A percentile compares a stretch with the other conserved stretches of the same genome.
Conservation (phyloP, 2,888 invertebrate species). For the Pyrrhia umbra region DNA sequence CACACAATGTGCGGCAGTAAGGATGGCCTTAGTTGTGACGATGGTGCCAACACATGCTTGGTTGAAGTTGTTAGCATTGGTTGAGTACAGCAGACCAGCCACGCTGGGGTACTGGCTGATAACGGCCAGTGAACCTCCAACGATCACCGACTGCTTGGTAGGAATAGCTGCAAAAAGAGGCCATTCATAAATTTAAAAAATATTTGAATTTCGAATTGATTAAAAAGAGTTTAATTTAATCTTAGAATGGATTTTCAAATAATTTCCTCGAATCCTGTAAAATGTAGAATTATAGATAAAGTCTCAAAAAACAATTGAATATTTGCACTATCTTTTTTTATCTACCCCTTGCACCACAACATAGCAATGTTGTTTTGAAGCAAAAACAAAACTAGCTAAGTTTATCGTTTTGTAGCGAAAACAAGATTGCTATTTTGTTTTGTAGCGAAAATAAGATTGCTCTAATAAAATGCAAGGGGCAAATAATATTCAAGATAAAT, state of each 20-base stretch:
- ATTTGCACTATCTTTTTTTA: too few relatives aligned
- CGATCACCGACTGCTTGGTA: conserved; percentile 58
- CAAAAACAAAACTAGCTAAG: background rate
- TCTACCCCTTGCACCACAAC: too few relatives aligned
- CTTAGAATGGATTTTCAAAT: too few relatives aligned
- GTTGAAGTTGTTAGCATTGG: conserved; percentile 36
- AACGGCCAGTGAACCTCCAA: conserved; percentile 65
- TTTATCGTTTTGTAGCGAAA: background rate
- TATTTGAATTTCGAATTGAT: background rate
- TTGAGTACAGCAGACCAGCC: conserved; percentile 56
- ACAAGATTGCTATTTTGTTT: background rate
- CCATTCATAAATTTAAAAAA: background rate
- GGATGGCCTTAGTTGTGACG: conserved; percentile 65
- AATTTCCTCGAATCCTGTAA: too few relatives aligned
- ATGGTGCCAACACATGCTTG: conserved; percentile 69
- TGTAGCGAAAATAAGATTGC: too few relatives aligned
- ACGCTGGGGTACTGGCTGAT: conserved; percentile 60
- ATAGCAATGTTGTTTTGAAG: background rate
- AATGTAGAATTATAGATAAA: background rate
- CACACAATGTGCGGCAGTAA: conserved; percentile 74
- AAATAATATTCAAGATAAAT: too few relatives aligned
- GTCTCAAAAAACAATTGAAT: too few relatives aligned
- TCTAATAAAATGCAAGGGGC: too few relatives aligned
- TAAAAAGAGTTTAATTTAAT: too few relatives aligned
- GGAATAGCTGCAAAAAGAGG: conserved; percentile 54